phyloP scores from a whole-genome alignment of 2,888 invertebrate species.

The Lycocerus yunnanus region DNA sequence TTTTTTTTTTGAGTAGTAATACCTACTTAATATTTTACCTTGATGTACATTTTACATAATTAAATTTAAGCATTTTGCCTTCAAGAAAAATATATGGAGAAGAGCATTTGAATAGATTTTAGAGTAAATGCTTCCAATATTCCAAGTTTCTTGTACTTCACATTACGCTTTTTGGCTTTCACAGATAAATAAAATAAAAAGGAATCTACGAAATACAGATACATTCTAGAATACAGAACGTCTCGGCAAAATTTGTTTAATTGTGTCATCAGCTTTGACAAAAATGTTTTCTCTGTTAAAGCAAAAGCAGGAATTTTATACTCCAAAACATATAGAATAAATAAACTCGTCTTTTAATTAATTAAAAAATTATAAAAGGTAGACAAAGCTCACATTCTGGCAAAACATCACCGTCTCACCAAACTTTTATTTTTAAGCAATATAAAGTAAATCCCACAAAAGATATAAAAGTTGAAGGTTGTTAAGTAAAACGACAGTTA shows the following conservation, averaged over 20 bases:
- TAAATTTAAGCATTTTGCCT: slow-evolving; percentile 9
- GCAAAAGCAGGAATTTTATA: neutral
- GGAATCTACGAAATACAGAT: neutral
- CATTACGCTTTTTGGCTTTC: neutral
- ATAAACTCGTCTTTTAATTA: neutral
- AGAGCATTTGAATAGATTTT: neutral
- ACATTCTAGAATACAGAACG: neutral
- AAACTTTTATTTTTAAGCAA: neutral
- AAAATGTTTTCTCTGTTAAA: neutral
- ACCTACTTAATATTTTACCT: neutral
- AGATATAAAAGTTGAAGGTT: slow-evolving; percentile 1
- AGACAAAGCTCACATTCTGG: neutral
- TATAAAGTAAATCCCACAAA: neutral
- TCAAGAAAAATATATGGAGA: neutral
- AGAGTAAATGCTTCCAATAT: neutral
- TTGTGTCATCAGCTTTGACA: neutral
- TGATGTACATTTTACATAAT: slow-evolving; percentile 23
- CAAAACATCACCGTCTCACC: neutral
- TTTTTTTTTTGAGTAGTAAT: neutral
- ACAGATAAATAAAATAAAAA: neutral
- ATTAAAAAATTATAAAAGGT: neutral
- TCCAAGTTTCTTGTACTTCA: neutral
- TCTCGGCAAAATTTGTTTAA: neutral
- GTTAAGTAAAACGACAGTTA: neutral
- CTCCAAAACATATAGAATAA: neutral